phyloP scores from a whole-genome alignment of 2,888 invertebrate genomes.

The Polydesmus complanatus region DNA sequence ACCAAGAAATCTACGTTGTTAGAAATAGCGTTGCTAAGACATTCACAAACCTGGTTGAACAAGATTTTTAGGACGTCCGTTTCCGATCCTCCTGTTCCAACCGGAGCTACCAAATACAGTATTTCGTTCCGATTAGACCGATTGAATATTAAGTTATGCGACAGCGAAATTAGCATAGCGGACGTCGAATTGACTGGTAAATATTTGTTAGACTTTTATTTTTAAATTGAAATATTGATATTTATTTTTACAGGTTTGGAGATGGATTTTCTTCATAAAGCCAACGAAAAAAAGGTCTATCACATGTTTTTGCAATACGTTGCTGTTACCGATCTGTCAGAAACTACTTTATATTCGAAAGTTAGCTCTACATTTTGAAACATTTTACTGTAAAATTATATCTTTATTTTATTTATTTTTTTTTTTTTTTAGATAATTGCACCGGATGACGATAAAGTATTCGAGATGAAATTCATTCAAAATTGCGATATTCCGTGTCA shows the following conservation, averaged over 20 bases:
- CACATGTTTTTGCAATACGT: conserved; percentile 52
- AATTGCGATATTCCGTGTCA: conserved; percentile 45
- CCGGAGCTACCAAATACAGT: conserved; percentile 59
- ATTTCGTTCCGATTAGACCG: conserved; percentile 52
- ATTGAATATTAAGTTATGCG: conserved; percentile 49
- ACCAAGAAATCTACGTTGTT: neutral
- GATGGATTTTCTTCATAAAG: conserved; percentile 60
- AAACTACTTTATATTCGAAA: conserved; percentile 60
- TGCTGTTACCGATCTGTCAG: conserved; percentile 54
- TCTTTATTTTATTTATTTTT: conserved; percentile 15
- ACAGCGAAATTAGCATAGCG: conserved; percentile 53
- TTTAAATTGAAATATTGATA: conserved; percentile 16
- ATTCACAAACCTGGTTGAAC: neutral
- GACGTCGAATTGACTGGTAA: conserved; percentile 44
- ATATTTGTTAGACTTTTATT: neutral
- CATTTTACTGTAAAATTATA: neutral
- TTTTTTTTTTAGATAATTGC: conserved; percentile 45
- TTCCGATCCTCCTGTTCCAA: conserved; percentile 54
- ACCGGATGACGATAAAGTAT: conserved; percentile 64
- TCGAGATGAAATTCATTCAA: conserved; percentile 61
- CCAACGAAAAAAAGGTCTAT: conserved; percentile 60
- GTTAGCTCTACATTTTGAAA: conserved; percentile 32
- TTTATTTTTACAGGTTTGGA: conserved; percentile 42
- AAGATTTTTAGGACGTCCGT: neutral
- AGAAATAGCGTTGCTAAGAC: neutral